A percentile compares a stretch with the other conserved stretches of the same genome.
These are phyloP conservation scores for Calyptommatus sinebrachiatus DNA, from an alignment of 2,113 vertebrate genomes.

Conservation along the genomic window DNA sequence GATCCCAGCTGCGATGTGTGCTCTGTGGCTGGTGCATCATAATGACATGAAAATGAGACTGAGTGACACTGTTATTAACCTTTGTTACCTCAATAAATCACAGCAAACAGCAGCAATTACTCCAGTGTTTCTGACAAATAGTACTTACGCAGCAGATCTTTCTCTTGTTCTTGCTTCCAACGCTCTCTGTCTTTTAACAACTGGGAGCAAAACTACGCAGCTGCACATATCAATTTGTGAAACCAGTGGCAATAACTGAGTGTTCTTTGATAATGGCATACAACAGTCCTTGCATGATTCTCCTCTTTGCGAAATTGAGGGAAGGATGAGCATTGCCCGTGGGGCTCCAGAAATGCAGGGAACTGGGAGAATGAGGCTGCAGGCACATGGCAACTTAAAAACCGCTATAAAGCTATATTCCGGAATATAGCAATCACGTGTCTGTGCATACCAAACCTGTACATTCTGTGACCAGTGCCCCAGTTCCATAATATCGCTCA, in stretches of 20 bases:
- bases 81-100: constrained; percentile 85
- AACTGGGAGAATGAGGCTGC: background rate
- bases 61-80: constrained; percentile 86
- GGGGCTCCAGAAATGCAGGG: background rate
- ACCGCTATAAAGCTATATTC: too few species aligned
- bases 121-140: constrained; percentile 68
- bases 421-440: too few species aligned
- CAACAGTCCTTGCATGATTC: background rate
- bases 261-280: background rate
- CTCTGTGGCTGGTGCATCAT: constrained; percentile 62
- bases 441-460: too few species aligned
- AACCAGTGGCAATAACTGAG: constrained; percentile 31
- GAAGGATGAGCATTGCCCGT: too few species aligned
- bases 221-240: background rate
- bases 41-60: constrained; percentile 82
- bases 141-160: constrained; percentile 37
- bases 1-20: constrained; percentile 57
- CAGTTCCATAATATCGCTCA: too few species aligned
- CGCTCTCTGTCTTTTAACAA: constrained; percentile 7
- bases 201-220: background rate
- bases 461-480: too few species aligned
- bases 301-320: background rate
- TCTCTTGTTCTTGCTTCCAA: background rate
- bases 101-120: constrained; percentile 79
- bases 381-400: too few species aligned